Evolutionary conservation across 1,140 invertebrate species (phyloP), one percentile per base, ranked within the genome.

Genomic region (Eriocheir sinensis): DNA sequence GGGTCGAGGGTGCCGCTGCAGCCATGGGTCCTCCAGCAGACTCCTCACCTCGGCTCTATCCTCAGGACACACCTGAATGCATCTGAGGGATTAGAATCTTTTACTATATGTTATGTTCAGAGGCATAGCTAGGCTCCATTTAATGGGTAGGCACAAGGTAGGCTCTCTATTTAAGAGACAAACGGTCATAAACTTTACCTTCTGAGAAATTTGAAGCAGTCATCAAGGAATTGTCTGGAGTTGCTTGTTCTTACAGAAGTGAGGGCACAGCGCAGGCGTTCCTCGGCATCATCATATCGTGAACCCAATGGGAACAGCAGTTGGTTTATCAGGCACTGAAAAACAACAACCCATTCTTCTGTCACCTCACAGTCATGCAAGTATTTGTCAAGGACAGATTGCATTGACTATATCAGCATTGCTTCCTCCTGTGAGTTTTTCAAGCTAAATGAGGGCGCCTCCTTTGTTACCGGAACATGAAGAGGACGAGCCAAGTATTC

Each of bases 41-140:
- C 53, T 27, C 27, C 44, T 34, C 30, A 34, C 88, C 30, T 2
- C 9, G 21, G 41, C 41, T 30, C 88, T 17, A 0, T 89, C n/a
- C n/a, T 53, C 88, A 32, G 88, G 88, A 30, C n/a, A 44, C 53
- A 89, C 32, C 88, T 89, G 88, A 34, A 60, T 53, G n/a, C 88
- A 89, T 89, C 88, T 89, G 88, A 1, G 1, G 9, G 3, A 72
- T 72, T 48, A 48, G 15, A 48, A 48, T 48, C 15, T 48, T 48
- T 48, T 48, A 48, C 15, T 8, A 48, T 48, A 48, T 48, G 44
- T 48, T 48, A 48, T 48, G 44, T 48, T 48, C 44, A 48, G 44
- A 8, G 44, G 44, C 15, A 15, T 48, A 8, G 44, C 15, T 4
- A 48, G n/a, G n/a, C n/a, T n/a, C n/a, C n/a, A n/a, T n/a, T n/a